Evolutionary conservation across 2,797 vertebrate species (phyloP), one percentile per base, ranked within the genome.

Genomic region (Carcharodon carcharias): DNA sequence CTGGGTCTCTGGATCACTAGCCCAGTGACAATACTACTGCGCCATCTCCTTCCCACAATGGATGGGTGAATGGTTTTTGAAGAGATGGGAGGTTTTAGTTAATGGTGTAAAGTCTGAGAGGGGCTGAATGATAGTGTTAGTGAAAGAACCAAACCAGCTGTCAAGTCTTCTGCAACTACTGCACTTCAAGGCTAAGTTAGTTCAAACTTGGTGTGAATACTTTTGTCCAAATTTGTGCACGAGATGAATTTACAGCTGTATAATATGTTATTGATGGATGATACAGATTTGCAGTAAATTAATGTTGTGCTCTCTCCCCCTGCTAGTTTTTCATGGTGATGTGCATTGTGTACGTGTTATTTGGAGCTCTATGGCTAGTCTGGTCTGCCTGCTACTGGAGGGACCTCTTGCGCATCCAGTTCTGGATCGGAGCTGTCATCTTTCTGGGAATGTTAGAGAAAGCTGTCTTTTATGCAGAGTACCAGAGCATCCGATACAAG

Each of bases 321-420:
- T 96, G 96, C 67, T 97, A 99, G 98, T 99, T 99, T 97, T 99
- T 99, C 97, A 99, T 99, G 98, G 98, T 98, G 97, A 99, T 99
- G 98, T 99, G 98, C 96, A 96, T 98, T 11, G 97, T 98, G 96
- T 99, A 99, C 97, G 98, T 99, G 97, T 97, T 99, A 16, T 98
- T 98, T 14, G 98, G 98, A 85, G 96, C 98, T 96, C 98, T 99
- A 94, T 99, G 98, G 98, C 98, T 99, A 31, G 96, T 98, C 96
- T 99, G 98, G 98, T 98, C 98, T 3, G 98, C 98, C 65, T 99
- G 98, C 97, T 99, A 99, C 96, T 99, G 98, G 98, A 99, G 98
- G 97, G 98, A 99, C 96, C 98, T 99, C 96, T 97, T 99, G 96
- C 97, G 98, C 96, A 99, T 99, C 97, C 98, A 99, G 97, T 99